Evolutionary conservation across 2,888 invertebrate genomes (phyloP).

Genomic region (Aplocera efformata): DNA sequence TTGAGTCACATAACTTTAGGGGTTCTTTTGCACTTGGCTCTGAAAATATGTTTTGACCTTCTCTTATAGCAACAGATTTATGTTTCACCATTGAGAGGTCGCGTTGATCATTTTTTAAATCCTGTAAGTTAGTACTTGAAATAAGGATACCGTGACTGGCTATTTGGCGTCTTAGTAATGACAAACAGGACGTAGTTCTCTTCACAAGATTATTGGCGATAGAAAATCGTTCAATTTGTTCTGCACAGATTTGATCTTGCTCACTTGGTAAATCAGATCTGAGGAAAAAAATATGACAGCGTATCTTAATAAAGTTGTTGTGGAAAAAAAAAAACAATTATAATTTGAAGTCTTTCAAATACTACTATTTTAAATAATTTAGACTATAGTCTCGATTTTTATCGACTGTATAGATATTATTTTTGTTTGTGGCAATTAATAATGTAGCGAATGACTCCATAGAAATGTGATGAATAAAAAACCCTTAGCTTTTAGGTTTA

Average conservation of each 20-base stretch:
- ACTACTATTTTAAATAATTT: too few relatives aligned
- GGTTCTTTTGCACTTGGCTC: neutral
- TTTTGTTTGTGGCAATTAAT: too few relatives aligned
- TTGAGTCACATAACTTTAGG: neutral
- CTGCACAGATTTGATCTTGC: too few relatives aligned
- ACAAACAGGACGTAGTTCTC: constrained; percentile 17
- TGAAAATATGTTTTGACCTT: constrained; percentile 1
- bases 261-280: constrained; percentile 20
- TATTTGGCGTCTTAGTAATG: constrained; percentile 11
- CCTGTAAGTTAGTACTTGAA: constrained; percentile 3
- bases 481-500: too few relatives aligned
- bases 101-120: constrained; percentile 5
- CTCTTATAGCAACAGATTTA: constrained; percentile 23
- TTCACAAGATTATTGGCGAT: constrained; percentile 17
- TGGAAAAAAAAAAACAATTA: too few relatives aligned
- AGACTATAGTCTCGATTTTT: too few relatives aligned
- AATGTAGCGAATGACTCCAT: too few relatives aligned
- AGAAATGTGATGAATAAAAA: too few relatives aligned
- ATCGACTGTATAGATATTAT: too few relatives aligned
- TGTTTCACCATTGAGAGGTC: constrained; percentile 6
- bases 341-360: too few relatives aligned
- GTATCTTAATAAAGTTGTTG: too few relatives aligned
- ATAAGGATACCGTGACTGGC: constrained; percentile 1
- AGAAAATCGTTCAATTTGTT: constrained; percentile 5
- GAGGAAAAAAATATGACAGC: constrained; percentile 1